These are phyloP conservation scores for Drosophila sechellia DNA, from an alignment of 1,140 invertebrate species.

Conservation along the genomic window DNA sequence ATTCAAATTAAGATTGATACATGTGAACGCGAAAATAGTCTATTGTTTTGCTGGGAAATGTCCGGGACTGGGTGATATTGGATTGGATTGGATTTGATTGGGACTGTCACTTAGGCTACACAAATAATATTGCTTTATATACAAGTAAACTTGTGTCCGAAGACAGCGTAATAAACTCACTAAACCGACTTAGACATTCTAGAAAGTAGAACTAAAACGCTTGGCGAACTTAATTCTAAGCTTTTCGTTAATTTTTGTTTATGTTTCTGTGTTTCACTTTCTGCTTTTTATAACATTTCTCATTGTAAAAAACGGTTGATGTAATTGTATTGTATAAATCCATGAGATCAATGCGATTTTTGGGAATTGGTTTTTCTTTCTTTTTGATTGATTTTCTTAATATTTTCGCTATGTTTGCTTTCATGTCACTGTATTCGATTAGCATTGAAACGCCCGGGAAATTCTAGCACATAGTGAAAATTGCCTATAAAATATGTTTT, in stretches of 20 bases:
- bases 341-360: constrained; percentile 84
- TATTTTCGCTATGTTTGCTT: constrained; percentile 55
- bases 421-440: constrained; percentile 64
- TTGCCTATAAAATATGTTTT: constrained; percentile 13
- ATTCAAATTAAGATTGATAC: constrained; percentile 35
- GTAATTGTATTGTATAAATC: constrained; percentile 77
- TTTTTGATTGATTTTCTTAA: constrained; percentile 50
- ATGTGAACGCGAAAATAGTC: constrained; percentile 21
- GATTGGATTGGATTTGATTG: constrained; percentile 11
- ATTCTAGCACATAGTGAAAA: constrained; percentile 49
- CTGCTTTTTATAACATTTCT: constrained; percentile 52
- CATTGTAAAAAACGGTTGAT: constrained; percentile 62
- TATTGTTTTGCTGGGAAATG: constrained; percentile 23
- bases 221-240: constrained; percentile 72
- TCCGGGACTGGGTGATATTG: constrained; percentile 20
- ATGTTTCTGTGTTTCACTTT: constrained; percentile 36
- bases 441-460: constrained; percentile 73
- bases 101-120: constrained; percentile 26
- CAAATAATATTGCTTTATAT: constrained; percentile 45
- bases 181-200: constrained; percentile 40
- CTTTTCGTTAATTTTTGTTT: constrained; percentile 54
- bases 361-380: constrained; percentile 80
- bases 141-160: constrained; percentile 32
- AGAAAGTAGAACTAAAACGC: constrained; percentile 75
- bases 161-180: constrained; percentile 35